Evolutionary conservation across 2,888 invertebrate genomes (phyloP), one percentile per base, ranked within the genome.

Genomic region (Hirtodrosophila cameraria): DNA sequence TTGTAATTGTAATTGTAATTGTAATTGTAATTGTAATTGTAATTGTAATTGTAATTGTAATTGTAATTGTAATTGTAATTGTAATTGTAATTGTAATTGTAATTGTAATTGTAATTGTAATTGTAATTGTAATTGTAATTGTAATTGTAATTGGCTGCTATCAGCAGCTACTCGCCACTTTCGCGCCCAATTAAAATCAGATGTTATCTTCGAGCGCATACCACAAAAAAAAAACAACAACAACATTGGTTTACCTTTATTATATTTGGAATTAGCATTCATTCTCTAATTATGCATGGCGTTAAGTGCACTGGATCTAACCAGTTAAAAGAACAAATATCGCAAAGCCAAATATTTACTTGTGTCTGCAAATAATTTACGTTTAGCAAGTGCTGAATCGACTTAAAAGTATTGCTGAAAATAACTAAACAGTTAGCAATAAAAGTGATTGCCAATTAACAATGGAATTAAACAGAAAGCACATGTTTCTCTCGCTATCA

Each of bases 281-380:
- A 12, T 33, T 55, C 8, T 41, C 59, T 74, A 55, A 69, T 65
- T 78, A 61, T 28, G 30, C 53, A 46, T 54, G 64, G 65, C 76
- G 82, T 70, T 69, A 85, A 82, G 80, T 74, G 86, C 83, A 78
- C 86, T 83, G 81, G 82, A 83, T 86, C 60, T 66, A 75, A 66
- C 86, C 82, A 80, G 82, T 86, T 86, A 69, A 80, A 77, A 62
- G 67, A 62, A 6, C 41, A 72, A 79, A 83, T 45, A 80, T 43
- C 2, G 15, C 36, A 13, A 4, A 16, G 15, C 39, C 6, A 30
- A 57, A 68, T 65, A 65, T 73, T 65, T 30, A 31, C 48, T 27
- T 15, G 48, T 45, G 18, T 35, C 39, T 36, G 58, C 60, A 62
- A 64, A 80, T 55, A 75, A 54, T 16, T 58, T 13, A 35, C 60